Conservation (phyloP, 2,797 vertebrate species). For the Coregonus sp. region DNA sequence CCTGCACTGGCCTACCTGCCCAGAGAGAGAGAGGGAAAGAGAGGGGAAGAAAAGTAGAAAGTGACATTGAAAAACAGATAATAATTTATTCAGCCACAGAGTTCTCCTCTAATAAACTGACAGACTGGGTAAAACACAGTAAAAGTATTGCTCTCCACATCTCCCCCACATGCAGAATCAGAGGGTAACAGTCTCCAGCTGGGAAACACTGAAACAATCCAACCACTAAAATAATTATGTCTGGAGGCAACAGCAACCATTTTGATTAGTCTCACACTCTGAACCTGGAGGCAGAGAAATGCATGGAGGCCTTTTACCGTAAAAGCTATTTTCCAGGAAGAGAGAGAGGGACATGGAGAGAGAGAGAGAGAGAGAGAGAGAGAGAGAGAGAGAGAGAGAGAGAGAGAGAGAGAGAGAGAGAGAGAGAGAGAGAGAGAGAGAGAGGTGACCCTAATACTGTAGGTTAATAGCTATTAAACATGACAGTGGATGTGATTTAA, state of each 20-base stretch:
- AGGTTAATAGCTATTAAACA: background rate
- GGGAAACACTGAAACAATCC: background rate
- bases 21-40: background rate
- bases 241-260: background rate
- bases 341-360: no score
- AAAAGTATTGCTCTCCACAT: background rate
- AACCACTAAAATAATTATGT: background rate
- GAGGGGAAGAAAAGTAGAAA: background rate
- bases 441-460: background rate
- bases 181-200: background rate
- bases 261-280: conserved; percentile 7
- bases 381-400: no score
- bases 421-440: no score
- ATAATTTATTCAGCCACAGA: conserved; percentile 9
- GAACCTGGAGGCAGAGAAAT: background rate
- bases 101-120: background rate
- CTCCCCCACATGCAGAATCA: no score
- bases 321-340: background rate
- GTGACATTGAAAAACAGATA: background rate
- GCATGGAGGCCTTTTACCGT: background rate
- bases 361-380: no score
- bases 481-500: background rate
- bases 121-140: background rate
- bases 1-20: background rate
- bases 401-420: no score